These are phyloP conservation scores for Myotis vivesi DNA, from an alignment of 2,797 vertebrate species.

Conservation along the genomic window DNA sequence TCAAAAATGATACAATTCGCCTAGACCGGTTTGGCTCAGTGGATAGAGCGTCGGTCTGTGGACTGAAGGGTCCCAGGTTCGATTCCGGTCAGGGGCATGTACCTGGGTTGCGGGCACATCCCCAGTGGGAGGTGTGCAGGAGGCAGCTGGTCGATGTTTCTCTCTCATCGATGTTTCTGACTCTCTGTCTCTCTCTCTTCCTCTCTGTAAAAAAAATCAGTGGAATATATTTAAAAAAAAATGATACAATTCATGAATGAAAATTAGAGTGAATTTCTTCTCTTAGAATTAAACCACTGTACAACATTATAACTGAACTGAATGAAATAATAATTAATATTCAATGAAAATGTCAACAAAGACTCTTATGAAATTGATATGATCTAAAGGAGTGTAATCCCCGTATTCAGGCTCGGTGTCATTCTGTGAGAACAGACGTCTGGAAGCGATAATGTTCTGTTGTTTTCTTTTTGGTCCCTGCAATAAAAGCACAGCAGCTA, in stretches of 20 bases:
- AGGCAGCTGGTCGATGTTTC: too few species aligned
- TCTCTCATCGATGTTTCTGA: too few species aligned
- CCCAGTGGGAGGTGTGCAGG: too few species aligned
- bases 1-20: not conserved
- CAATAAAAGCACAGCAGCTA: not conserved
- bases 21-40: too few species aligned
- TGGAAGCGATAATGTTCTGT: not conserved
- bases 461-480: not conserved
- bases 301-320: not conserved
- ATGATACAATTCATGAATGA: not conserved
- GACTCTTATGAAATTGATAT: not conserved
- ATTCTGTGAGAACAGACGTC: not conserved
- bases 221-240: too few species aligned
- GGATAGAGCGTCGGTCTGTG: too few species aligned
- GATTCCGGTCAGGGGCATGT: too few species aligned
- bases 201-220: too few species aligned
- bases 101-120: too few species aligned
- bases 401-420: fast-evolving
- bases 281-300: not conserved
- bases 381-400: not conserved
- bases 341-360: not conserved
- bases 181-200: too few species aligned
- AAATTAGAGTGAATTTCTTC: conserved; percentile 2
- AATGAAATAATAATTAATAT: not conserved
- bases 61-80: too few species aligned